Base-by-base conservation (phyloP, 2,797 vertebrate genomes). In the Onychomys leucogaster region DNA sequence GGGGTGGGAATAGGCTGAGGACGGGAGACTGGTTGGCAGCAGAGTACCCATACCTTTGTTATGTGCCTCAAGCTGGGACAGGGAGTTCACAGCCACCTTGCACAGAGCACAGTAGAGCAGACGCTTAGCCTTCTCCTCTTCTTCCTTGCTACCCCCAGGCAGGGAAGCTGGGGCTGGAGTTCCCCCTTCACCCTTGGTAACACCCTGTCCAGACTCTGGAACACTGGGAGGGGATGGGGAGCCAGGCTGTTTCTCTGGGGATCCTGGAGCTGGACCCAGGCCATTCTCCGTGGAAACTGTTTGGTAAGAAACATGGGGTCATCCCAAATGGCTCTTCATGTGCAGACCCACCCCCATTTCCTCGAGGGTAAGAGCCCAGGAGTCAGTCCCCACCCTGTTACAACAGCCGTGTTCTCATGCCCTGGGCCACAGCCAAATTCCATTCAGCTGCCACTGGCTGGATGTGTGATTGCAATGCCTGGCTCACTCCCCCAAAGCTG, bases 41-140 rank as follows among this genome's bases (percentile, higher is more conserved):
- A 34, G 61, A 34, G 57, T 52, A 19, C 5, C 43, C 88, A 95
- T 97, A 99, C 99, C 99, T 99, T 99, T 99, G 98, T 99, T 99
- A 97, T 99, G 99, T 1, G 99, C 99, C 98, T 99, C 99, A 49
- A 99, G 98, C 97, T 99, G 99, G 93, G 99, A 98, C 90, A 98
- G 88, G 99, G 99, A 99, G 97, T 99, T 99, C 95, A 99, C 99
- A 5, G 99, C 99, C 95, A 99, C 99, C 98, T 99, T 99, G 98
- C 99, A 99, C 94, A 99, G 98, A 34, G 99, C 99, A 92, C 99
- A 99, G 98, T 99, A 99, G 88, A 99, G 98, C 98, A 99, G 98
- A 41, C 98, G 76, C 95, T 98, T 98, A 85, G 99, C 99, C 98
- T 99, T 99, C 97, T 99, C 99, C 89, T 98, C 99, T 87, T 99